A percentile compares a stretch with the other conserved stretches of the same genome.
Evolutionary conservation across 2,113 vertebrate species (phyloP).

Genomic region (Sus scrofa): DNA sequence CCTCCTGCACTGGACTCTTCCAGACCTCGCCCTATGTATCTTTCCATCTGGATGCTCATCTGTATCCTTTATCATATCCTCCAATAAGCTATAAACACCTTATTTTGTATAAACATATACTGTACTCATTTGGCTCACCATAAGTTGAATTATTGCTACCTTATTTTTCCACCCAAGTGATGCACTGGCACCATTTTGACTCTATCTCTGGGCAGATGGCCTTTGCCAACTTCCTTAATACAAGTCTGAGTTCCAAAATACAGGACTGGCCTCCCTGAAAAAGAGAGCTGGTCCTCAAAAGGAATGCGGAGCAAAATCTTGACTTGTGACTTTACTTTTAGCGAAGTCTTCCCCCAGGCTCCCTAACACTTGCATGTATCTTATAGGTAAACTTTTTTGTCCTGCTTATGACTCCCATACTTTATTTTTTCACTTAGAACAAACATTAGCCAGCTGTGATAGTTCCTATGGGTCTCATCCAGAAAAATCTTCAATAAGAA

Average conservation of each 20-base stretch:
- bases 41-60: background rate
- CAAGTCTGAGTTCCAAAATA: background rate
- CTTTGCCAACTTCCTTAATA: background rate
- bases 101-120: background rate
- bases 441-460: background rate
- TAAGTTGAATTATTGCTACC: background rate
- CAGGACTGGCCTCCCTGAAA: background rate
- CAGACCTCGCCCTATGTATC: background rate
- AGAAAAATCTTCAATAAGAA: slow-evolving; percentile 36
- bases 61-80: background rate
- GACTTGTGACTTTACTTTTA: background rate
- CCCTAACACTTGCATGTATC: background rate
- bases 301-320: background rate
- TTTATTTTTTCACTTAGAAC: background rate
- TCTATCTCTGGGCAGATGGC: background rate
- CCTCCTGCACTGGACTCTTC: background rate
- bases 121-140: background rate
- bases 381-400: background rate
- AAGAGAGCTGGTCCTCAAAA: background rate
- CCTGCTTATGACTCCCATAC: background rate
- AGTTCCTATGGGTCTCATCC: background rate
- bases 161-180: background rate
- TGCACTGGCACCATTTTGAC: background rate
- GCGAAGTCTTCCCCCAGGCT: background rate
- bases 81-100: background rate